These are phyloP conservation scores for Pseudopodoces humilis DNA, from an alignment of 2,113 vertebrate species.

Conservation along the genomic window DNA sequence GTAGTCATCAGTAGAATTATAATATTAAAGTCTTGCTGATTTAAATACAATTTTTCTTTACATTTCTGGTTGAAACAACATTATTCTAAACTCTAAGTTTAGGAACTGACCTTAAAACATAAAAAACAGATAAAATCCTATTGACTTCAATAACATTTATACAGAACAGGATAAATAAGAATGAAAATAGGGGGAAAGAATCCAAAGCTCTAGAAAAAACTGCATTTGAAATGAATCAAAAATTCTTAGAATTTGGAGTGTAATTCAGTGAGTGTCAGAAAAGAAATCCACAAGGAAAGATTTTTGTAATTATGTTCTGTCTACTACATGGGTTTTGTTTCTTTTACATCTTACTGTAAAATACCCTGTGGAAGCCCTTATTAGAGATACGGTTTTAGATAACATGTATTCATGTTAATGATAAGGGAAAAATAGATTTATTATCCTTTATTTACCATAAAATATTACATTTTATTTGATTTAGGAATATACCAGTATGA, in stretches of 20 bases:
- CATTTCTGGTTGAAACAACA: neutral
- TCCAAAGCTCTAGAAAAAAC: neutral
- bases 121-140: neutral
- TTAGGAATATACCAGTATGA: neutral
- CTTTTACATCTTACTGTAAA: neutral
- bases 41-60: neutral
- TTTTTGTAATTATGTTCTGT: neutral
- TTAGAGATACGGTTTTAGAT: neutral
- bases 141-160: neutral
- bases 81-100: neutral
- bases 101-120: neutral
- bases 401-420: neutral
- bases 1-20: neutral
- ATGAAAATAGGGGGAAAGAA: neutral
- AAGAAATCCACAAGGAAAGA: neutral
- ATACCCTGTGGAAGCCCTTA: neutral
- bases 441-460: neutral
- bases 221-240: neutral
- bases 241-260: neutral
- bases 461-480: neutral
- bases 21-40: neutral
- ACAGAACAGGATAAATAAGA: neutral
- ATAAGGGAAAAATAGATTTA: neutral
- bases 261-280: neutral
- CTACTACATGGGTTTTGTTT: neutral